Conservation (phyloP, 1,140 invertebrate genomes). For the Drosophila pachea region DNA sequence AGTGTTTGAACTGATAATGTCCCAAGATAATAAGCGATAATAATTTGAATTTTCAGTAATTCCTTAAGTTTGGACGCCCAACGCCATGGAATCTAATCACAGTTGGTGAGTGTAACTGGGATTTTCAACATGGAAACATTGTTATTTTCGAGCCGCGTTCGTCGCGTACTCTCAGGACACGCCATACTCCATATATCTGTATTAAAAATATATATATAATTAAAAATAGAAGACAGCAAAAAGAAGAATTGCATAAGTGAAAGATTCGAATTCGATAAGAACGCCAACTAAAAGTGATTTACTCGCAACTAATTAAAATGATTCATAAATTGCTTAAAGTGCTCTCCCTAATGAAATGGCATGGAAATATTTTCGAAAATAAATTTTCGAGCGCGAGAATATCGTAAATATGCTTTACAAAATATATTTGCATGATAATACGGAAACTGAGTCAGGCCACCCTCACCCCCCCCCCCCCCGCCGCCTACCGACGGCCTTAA, state of each 20-base stretch:
- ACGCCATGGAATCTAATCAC: conserved; percentile 75
- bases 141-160: conserved; percentile 33
- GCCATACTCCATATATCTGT: not conserved
- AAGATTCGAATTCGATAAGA: not conserved
- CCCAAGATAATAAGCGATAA: conserved; percentile 79
- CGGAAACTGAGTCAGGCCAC: conserved; percentile 13
- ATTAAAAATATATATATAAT: not conserved
- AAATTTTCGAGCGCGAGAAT: conserved; percentile 5
- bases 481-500: conserved; percentile 8
- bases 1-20: conserved; percentile 79
- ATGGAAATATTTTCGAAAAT: conserved; percentile 14
- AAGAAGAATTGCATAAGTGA: no score
- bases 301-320: conserved; percentile 15
- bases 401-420: conserved; percentile 25
- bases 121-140: conserved; percentile 78
- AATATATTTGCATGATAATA: conserved; percentile 34
- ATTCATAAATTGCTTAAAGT: conserved; percentile 17
- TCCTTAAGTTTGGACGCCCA: conserved; percentile 75
- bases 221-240: not conserved
- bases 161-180: conserved; percentile 12
- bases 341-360: not conserved
- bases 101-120: conserved; percentile 78
- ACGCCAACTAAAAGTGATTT: conserved; percentile 8
- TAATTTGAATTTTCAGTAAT: conserved; percentile 79
- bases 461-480: no score